phyloP scores from a whole-genome alignment of 2,797 vertebrate species.

The Neosalanx taihuensis region DNA sequence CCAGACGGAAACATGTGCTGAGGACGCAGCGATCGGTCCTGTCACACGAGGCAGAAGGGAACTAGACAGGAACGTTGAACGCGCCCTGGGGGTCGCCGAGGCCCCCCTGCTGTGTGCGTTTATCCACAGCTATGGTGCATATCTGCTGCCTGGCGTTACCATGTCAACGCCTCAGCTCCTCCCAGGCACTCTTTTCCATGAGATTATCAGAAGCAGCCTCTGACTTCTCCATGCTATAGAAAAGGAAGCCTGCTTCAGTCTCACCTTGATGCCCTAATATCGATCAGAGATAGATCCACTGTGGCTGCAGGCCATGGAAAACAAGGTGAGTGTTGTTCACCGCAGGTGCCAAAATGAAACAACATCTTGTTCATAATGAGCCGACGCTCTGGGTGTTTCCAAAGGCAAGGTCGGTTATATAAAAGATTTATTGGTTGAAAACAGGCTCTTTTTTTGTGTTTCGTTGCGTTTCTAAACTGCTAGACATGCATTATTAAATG shows the following conservation, averaged over 20 bases:
- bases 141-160: background rate
- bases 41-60: background rate
- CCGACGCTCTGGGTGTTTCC: constrained; percentile 33
- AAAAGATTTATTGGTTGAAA: constrained; percentile 48
- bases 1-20: background rate
- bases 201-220: constrained; percentile 1
- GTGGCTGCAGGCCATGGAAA: constrained; percentile 43
- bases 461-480: constrained; percentile 35
- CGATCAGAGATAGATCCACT: constrained; percentile 45
- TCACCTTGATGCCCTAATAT: constrained; percentile 45
- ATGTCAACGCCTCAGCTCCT: constrained; percentile 4
- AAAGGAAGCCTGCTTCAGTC: constrained; percentile 17
- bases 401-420: constrained; percentile 40
- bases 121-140: background rate
- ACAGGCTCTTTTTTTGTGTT: constrained; percentile 29
- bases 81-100: background rate
- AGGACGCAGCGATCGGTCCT: background rate
- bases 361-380: constrained; percentile 48
- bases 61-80: background rate
- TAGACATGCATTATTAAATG: constrained; percentile 50
- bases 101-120: background rate
- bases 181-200: background rate
- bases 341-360: constrained; percentile 46
- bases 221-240: constrained; percentile 23
- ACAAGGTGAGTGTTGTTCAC: constrained; percentile 35